Evolutionary conservation across 1,140 invertebrate genomes (phyloP).

Genomic region (Homarus americanus): DNA sequence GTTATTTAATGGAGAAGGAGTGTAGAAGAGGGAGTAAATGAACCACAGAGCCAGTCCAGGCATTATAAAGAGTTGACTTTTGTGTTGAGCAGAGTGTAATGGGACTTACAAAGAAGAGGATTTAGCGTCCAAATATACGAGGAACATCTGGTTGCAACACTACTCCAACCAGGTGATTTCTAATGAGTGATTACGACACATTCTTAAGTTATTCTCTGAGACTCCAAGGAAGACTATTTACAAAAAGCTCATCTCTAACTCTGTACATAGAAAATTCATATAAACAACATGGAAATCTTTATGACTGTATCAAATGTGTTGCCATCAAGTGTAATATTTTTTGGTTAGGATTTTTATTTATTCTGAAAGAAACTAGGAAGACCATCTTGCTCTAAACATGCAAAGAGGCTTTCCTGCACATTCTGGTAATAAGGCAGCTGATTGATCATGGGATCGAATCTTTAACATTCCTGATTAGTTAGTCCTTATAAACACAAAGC

Average conservation of each 20-base stretch:
- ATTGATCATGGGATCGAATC: slow-evolving; percentile 12
- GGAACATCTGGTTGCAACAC: slow-evolving; percentile 16
- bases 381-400: slow-evolving; percentile 51
- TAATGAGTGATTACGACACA: slow-evolving; percentile 22
- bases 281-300: slow-evolving; percentile 63
- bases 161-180: slow-evolving; percentile 19
- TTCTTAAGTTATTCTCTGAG: slow-evolving; percentile 62
- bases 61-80: too few relatives aligned
- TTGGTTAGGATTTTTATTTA: slow-evolving; percentile 23
- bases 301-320: slow-evolving; percentile 61
- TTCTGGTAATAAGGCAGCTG: slow-evolving; percentile 56
- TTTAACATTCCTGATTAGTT: not conserved
- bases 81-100: slow-evolving; percentile 27
- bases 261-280: slow-evolving; percentile 68
- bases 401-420: slow-evolving; percentile 48
- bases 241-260: slow-evolving; percentile 57
- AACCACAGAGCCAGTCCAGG: too few relatives aligned
- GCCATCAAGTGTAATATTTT: slow-evolving; percentile 40
- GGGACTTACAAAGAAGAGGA: slow-evolving; percentile 14
- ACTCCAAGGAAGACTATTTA: slow-evolving; percentile 64
- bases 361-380: slow-evolving; percentile 44
- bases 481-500: not conserved
- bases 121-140: slow-evolving; percentile 15
- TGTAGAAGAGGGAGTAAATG: too few relatives aligned
- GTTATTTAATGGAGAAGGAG: too few relatives aligned